phyloP scores from a whole-genome alignment of 2,888 invertebrate species.

The Himalopsyche japonica region DNA sequence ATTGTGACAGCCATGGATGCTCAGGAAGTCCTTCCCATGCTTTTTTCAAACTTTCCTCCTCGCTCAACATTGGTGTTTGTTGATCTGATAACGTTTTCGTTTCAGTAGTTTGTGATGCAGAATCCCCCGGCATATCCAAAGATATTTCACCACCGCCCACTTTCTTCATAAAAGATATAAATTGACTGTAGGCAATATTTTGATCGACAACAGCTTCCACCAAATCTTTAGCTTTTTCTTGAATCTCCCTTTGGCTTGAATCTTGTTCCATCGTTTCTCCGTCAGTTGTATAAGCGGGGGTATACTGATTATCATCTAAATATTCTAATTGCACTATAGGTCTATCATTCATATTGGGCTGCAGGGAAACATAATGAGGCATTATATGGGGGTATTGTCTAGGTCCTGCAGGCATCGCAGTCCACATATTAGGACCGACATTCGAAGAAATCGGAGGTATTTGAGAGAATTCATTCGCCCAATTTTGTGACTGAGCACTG shows the following conservation, averaged over 20 bases:
- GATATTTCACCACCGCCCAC: constrained; percentile 69
- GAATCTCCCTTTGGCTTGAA: constrained; percentile 50
- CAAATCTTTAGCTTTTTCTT: constrained; percentile 63
- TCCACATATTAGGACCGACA: constrained; percentile 42
- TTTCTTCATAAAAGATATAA: constrained; percentile 83
- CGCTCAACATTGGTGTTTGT: constrained; percentile 55
- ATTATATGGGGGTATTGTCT: constrained; percentile 22
- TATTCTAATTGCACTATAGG: constrained; percentile 54
- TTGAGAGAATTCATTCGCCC: constrained; percentile 65
- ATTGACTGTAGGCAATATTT: constrained; percentile 75
- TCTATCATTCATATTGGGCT: constrained; percentile 37
- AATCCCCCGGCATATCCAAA: constrained; percentile 55
- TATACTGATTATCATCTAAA: constrained; percentile 49
- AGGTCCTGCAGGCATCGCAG: constrained; percentile 44
- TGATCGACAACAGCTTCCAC: constrained; percentile 65
- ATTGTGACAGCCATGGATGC: constrained; percentile 75
- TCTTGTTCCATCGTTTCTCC: constrained; percentile 33
- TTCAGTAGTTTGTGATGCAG: constrained; percentile 44
- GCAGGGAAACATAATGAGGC: constrained; percentile 16
- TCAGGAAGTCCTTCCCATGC: constrained; percentile 80
- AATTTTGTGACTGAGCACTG: constrained; percentile 48
- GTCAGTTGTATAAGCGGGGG: constrained; percentile 42
- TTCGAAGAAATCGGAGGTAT: constrained; percentile 35
- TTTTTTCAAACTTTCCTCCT: constrained; percentile 67
- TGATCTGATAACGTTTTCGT: constrained; percentile 48